Conservation (phyloP, 2,797 vertebrate species). For the Sylvia borin region DNA sequence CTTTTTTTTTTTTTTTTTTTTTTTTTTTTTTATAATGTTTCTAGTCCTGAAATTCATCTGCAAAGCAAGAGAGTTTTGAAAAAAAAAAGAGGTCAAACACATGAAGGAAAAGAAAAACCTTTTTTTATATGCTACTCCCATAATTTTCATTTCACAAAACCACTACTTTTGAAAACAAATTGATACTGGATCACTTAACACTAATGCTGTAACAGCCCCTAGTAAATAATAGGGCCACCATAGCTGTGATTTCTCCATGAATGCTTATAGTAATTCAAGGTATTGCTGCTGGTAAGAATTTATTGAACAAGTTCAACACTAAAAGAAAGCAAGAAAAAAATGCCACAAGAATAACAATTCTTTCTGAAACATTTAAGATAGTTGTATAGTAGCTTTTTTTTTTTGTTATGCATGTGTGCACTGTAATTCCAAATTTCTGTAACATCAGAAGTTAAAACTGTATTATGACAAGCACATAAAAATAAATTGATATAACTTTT, state of each 20-base stretch:
- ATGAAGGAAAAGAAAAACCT: not conserved
- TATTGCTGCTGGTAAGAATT: not conserved
- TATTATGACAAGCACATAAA: not conserved
- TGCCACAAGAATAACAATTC: not conserved
- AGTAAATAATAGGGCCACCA: not conserved
- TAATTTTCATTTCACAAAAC: not conserved
- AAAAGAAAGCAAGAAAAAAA: not conserved
- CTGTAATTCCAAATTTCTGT: not conserved
- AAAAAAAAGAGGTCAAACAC: constrained; percentile 11
- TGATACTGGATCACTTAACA: not conserved
- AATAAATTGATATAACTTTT: not conserved
- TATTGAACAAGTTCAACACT: not conserved
- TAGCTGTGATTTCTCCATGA: not conserved
- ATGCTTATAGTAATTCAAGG: not conserved
- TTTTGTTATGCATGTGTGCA: not conserved
- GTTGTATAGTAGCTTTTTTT: not conserved
- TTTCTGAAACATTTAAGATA: not conserved
- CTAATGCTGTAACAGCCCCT: not conserved
- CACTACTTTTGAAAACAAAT: not conserved
- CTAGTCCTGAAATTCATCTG: not conserved
- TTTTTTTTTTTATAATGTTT: not conserved
- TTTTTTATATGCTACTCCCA: not conserved
- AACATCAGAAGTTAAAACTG: not conserved
- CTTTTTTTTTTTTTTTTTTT: not conserved
- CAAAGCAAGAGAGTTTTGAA: not conserved